Conservation (phyloP, 2,113 vertebrate species). For the Chiloscyllium plagiosum region DNA sequence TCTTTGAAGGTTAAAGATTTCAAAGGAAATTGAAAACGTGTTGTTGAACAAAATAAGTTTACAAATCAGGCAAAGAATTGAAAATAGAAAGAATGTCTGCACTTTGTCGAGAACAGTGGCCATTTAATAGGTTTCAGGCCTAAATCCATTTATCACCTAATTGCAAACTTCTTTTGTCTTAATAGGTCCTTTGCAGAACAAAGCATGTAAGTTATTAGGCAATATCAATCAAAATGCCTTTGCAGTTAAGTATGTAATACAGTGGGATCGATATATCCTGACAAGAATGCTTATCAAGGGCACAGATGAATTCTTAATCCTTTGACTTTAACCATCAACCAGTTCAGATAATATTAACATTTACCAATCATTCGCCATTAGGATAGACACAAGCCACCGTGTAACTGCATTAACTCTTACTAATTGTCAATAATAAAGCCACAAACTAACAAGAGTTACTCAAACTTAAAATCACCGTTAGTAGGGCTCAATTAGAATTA, state of each 20-base stretch:
- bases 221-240: constrained; percentile 7
- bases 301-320: background rate
- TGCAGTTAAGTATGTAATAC: constrained; percentile 18
- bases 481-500: too few species aligned
- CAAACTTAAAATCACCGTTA: background rate
- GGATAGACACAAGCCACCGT: background rate
- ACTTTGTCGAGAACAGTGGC: background rate
- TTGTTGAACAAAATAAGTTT: background rate
- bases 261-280: background rate
- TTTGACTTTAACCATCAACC: background rate
- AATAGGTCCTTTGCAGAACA: constrained; percentile 5
- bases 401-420: background rate
- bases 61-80: background rate
- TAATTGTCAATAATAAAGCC: background rate
- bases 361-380: background rate
- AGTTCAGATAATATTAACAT: background rate
- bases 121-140: background rate
- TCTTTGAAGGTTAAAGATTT: background rate
- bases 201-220: background rate
- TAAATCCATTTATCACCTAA: constrained; percentile 28
- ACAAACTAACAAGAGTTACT: background rate
- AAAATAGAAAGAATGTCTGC: background rate
- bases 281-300: background rate
- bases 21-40: background rate
- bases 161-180: constrained; percentile 5